Evolutionary conservation across 2,113 vertebrate genomes (phyloP), one percentile per base, ranked within the genome.

Genomic region (Salvelinus alpinus): DNA sequence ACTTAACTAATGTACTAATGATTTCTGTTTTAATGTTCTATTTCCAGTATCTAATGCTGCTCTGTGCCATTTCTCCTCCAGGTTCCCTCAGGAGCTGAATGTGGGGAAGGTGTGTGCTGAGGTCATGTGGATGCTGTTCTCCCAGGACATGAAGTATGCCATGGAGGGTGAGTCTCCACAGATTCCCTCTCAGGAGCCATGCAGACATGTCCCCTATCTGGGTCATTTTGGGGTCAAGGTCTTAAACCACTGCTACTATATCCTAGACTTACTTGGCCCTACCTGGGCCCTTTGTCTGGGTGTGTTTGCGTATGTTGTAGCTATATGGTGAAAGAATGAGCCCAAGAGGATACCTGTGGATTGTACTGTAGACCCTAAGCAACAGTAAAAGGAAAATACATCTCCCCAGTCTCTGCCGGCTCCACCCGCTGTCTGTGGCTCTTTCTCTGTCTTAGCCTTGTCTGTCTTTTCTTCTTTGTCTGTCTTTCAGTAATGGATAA

Each of bases 141-240:
- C 97, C 74, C 97, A 98, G 86, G 98, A 99, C 86, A 99, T 98
- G 97, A 99, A 97, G 86, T 99, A 99, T 0, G 98, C 96, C n/a
- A 94, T 97, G 95, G 98, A 99, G 91, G 97, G 97, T 98, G 90
- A 93, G 93, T 60, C 72, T 51, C 68, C 38, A 44, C 38, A 1
- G 38, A 44, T 44, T 9, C 44, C 68, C 18, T 20, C 3, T 0
- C 68, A 24, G 44, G n/a, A 47, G 2, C n/a, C 29, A 22, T 8
- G 16, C 66, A 18, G 16, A n/a, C 6, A 11, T 44, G 13, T 18
- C 5, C 67, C 20, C 8, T 44, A 44, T 47, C 34, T 69, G 67
- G 67, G 67, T 62, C 38, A 44, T 44, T 44, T 44, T 44, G 9
- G 38, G 38, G 38, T 62, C 59, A 62, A 22, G 59, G 3, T 62